Evolutionary conservation across 2,113 vertebrate species (phyloP).

Genomic region (Salminus brasiliensis): DNA sequence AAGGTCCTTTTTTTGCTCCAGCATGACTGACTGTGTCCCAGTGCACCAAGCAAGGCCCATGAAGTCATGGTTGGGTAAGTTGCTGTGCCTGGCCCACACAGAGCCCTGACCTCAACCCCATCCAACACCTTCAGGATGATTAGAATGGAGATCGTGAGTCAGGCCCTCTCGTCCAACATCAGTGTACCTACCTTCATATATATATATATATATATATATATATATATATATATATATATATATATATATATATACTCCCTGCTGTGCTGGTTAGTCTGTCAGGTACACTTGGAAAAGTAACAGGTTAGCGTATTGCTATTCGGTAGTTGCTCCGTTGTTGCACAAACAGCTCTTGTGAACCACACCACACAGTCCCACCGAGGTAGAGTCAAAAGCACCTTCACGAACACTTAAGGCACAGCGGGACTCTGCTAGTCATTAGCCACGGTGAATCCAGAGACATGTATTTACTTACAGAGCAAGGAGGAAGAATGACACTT

Average conservation of each 20-base stretch:
- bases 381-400: not conserved
- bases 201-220: no score
- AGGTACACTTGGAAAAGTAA: not conserved
- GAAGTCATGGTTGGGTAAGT: no score
- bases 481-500: conserved; percentile 22
- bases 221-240: no score
- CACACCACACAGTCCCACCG: not conserved
- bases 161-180: no score
- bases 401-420: conserved; percentile 27
- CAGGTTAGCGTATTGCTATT: not conserved
- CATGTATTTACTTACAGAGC: conserved; percentile 34
- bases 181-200: no score
- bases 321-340: not conserved
- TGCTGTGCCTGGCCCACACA: no score
- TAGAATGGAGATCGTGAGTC: no score
- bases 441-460: conserved; percentile 24
- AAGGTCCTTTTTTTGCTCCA: no score
- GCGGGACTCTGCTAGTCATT: conserved; percentile 41
- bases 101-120: no score
- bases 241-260: not conserved
- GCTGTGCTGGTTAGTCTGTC: not conserved
- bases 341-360: not conserved
- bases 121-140: no score
- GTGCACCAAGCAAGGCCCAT: no score
- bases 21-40: no score